Conservation (phyloP, 1,140 invertebrate species). For the Diuraphis noxia region DNA sequence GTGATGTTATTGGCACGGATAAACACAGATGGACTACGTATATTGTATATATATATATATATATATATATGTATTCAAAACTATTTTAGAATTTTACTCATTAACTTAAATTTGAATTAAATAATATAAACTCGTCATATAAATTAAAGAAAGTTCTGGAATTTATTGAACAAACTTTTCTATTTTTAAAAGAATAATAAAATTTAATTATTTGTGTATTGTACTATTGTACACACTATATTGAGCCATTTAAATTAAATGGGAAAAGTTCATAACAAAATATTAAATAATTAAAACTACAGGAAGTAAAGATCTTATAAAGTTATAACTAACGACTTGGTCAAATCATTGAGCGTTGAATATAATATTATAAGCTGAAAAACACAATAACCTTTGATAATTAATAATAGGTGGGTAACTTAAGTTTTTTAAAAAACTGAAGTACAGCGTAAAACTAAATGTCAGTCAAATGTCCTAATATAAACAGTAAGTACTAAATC, state of each 20-base stretch:
- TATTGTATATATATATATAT: not conserved
- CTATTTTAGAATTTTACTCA: not conserved
- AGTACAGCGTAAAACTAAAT: not conserved
- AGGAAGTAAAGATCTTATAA: too few relatives aligned
- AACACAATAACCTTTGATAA: not conserved
- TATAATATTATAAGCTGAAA: not conserved
- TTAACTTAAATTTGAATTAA: not conserved
- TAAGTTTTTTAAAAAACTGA: not conserved
- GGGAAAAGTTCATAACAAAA: too few relatives aligned
- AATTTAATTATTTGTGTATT: too few relatives aligned
- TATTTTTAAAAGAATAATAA: too few relatives aligned
- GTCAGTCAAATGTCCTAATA: not conserved
- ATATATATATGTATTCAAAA: too few relatives aligned
- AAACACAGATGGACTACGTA: not conserved
- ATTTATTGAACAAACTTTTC: too few relatives aligned
- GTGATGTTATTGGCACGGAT: not conserved
- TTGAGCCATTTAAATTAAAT: too few relatives aligned
- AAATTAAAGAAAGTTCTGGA: too few relatives aligned
- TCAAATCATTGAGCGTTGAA: not conserved
- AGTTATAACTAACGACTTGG: not conserved
- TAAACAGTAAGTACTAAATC: not conserved
- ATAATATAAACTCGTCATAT: not conserved
- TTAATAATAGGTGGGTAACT: too few relatives aligned
- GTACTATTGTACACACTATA: too few relatives aligned
- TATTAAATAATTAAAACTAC: too few relatives aligned